phyloP scores from a whole-genome alignment of 2,797 vertebrate species.

The Amniataba percoides region DNA sequence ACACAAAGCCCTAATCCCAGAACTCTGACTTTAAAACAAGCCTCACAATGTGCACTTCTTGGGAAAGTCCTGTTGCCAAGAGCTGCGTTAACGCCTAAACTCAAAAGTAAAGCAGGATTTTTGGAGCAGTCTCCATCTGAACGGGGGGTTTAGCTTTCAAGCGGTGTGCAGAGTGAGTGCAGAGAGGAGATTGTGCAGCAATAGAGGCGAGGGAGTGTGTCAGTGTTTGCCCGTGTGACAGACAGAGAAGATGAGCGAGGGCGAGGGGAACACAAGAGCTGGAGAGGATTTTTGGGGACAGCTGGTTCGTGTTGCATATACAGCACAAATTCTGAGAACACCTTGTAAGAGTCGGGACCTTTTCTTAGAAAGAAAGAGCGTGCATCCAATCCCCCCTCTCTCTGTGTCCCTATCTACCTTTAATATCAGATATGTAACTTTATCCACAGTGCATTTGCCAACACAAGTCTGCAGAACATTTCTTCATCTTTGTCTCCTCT shows the following conservation, averaged over 20 bases:
- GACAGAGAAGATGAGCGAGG: conserved; percentile 4
- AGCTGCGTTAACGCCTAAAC: neutral
- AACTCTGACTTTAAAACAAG: conserved; percentile 7
- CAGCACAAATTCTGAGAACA: conserved; percentile 26
- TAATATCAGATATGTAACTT: conserved; percentile 40
- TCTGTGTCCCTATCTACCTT: neutral
- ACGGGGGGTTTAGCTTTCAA: neutral
- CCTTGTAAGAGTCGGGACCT: neutral
- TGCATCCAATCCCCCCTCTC: neutral
- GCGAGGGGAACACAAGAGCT: conserved; percentile 5
- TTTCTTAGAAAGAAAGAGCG: conserved; percentile 5
- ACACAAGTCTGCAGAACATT: conserved; percentile 26
- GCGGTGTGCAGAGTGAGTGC: neutral
- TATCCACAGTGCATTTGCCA: conserved; percentile 31
- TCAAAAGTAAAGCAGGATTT: neutral
- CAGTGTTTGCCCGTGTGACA: conserved; percentile 5
- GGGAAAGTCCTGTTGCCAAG: neutral
- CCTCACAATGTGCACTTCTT: neutral
- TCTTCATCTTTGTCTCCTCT: conserved; percentile 17
- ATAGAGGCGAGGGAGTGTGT: conserved; percentile 3
- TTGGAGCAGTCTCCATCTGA: neutral
- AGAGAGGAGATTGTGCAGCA: conserved; percentile 2
- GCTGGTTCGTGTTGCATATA: conserved; percentile 29
- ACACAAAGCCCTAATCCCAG: neutral
- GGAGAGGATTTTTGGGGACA: conserved; percentile 2